phyloP scores from a whole-genome alignment of 2,797 vertebrate genomes.

The Alauda arvensis region DNA sequence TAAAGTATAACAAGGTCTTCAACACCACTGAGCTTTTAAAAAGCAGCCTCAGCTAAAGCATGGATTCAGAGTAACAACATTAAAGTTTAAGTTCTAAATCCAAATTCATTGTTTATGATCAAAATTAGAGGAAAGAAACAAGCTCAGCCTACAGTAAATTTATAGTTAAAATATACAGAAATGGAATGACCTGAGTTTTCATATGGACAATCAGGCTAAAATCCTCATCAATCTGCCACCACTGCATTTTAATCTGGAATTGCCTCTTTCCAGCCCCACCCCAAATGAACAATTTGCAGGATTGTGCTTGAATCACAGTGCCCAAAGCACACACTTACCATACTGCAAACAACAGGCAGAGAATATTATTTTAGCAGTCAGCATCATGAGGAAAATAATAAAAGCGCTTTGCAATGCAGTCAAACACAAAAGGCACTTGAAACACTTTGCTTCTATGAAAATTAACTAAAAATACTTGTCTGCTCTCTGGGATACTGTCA shows the following conservation, averaged over 20 bases:
- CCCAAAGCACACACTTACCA: neutral
- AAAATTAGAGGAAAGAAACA: neutral
- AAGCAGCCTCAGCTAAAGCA: neutral
- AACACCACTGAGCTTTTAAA: neutral
- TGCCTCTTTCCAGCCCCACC: neutral
- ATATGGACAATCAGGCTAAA: neutral
- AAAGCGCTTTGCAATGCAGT: conserved; percentile 11
- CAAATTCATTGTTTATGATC: neutral
- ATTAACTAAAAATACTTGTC: neutral
- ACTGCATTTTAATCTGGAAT: neutral
- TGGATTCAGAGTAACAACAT: neutral
- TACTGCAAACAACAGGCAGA: conserved; percentile 30
- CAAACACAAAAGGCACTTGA: neutral
- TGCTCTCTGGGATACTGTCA: neutral
- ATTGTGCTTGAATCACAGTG: neutral
- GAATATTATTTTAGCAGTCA: conserved; percentile 19
- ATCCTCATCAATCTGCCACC: neutral
- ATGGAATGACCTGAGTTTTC: neutral
- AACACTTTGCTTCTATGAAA: neutral
- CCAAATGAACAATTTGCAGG: neutral
- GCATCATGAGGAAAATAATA: conserved; percentile 21
- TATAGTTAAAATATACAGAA: neutral
- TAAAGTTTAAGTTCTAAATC: neutral
- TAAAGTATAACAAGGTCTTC: neutral
- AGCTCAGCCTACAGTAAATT: neutral